Evolutionary conservation across 2,113 vertebrate species (phyloP), one percentile per base, ranked within the genome.

Genomic region (Daphoenositta chrysoptera): DNA sequence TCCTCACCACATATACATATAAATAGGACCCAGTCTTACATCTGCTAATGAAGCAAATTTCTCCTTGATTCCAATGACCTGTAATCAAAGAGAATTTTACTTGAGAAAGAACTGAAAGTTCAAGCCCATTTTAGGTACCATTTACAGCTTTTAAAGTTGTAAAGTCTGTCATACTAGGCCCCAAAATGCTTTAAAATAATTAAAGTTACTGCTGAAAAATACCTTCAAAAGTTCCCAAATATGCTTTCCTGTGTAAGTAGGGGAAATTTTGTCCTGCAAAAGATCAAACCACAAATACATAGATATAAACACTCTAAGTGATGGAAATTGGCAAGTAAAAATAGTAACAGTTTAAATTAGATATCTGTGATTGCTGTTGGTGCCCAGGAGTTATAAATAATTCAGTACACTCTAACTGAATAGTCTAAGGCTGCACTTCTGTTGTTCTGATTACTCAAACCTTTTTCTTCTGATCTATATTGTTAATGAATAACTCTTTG

Each of bases 331-430:
- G 78, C 2, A 7, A 80, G 80, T 93, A 94, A 97, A 97, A 97
- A 97, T 96, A 96, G 96, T 71, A 94, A 66, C 91, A 88, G 87
- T 94, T 96, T 92, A 93, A 92, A 96, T 97, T 85, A 94, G 95
- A 89, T 89, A 58, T 87, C 77, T 92, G 73, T 90, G 89, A 84
- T 92, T 92, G 69, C 71, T 93, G 63, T 47, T 42, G 60, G 72
- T 94, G 94, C 94, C 92, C 92, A 80, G 71, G 54, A 95, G 84
- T 87, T 96, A 97, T 96, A 94, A 96, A 97, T 97, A 87, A 97
- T 96, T 96, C 92, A 97, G 72, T 81, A 73, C 15, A 11, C 21
- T 72, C 87, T 87, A 73, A 83, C 92, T 50, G 84, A 94, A 94
- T 37, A 79, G 76, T 96, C 84, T 91, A 93, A 95, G 85, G 33